Evolutionary conservation across 2,113 vertebrate species (phyloP).

Genomic region (Crocuta crocuta): DNA sequence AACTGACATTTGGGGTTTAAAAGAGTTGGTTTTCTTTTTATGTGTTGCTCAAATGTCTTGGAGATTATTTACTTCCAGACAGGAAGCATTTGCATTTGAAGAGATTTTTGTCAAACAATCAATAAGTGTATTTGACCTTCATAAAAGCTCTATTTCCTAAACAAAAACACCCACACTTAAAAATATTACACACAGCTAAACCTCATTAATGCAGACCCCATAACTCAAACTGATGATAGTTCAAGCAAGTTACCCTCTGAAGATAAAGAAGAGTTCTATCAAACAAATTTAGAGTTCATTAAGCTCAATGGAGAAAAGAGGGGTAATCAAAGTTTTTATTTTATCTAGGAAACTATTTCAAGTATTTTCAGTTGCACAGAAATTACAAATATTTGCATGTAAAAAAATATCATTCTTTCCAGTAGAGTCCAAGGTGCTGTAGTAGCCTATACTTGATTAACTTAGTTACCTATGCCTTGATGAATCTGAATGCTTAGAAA

Average conservation of each 20-base stretch:
- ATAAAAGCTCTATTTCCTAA: conserved; percentile 75
- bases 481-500: conserved; percentile 39
- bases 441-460: not conserved
- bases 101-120: conserved; percentile 81
- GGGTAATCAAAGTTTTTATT: not conserved
- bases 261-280: not conserved
- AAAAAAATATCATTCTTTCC: not conserved
- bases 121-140: conserved; percentile 75
- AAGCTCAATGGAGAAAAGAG: not conserved
- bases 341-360: not conserved
- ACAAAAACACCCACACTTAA: conserved; percentile 55
- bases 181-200: not conserved
- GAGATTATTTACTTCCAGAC: conserved; percentile 82
- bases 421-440: not conserved
- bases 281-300: not conserved
- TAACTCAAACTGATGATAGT: conserved; percentile 39
- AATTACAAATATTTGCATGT: not conserved
- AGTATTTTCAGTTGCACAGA: not conserved
- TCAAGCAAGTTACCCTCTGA: conserved; percentile 41
- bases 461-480: not conserved
- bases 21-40: conserved; percentile 81
- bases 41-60: conserved; percentile 79
- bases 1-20: conserved; percentile 81
- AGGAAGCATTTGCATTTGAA: conserved; percentile 76
- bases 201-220: not conserved